These are phyloP conservation scores for Antigone vipio DNA, from an alignment of 2,113 vertebrate genomes.

Conservation along the genomic window DNA sequence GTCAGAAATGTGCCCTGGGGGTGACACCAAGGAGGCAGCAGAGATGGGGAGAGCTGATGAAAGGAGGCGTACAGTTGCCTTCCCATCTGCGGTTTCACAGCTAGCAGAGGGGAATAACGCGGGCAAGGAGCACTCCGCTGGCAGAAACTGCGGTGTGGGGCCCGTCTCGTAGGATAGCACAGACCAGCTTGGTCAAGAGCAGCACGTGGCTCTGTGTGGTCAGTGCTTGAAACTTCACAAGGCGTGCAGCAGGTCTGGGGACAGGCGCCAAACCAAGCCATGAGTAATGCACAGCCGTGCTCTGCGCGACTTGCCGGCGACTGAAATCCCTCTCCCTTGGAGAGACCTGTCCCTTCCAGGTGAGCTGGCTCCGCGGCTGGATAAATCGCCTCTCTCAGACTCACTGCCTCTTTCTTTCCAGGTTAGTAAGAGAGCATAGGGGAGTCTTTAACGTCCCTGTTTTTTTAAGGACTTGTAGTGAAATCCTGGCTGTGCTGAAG, in stretches of 20 bases:
- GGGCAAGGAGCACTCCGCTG: not conserved
- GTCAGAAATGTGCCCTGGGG: not conserved
- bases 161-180: rapidly evolving
- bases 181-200: no score
- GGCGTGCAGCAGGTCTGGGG: not conserved
- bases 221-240: not conserved
- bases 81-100: not conserved
- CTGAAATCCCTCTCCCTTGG: not conserved
- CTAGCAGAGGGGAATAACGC: rapidly evolving
- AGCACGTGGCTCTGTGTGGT: not conserved
- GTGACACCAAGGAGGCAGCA: not conserved
- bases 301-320: not conserved
- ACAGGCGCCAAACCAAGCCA: not conserved
- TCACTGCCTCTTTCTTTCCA: not conserved
- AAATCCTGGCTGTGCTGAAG: not conserved
- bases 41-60: not conserved
- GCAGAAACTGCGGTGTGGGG: not conserved
- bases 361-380: not conserved
- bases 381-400: not conserved
- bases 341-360: not conserved
- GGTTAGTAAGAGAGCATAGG: not conserved
- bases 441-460: not conserved
- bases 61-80: not conserved
- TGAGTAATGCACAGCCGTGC: rapidly evolving
- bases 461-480: not conserved